Base-by-base conservation (phyloP, 1,140 invertebrate species). In the Leptinotarsa undecemlineata region DNA sequence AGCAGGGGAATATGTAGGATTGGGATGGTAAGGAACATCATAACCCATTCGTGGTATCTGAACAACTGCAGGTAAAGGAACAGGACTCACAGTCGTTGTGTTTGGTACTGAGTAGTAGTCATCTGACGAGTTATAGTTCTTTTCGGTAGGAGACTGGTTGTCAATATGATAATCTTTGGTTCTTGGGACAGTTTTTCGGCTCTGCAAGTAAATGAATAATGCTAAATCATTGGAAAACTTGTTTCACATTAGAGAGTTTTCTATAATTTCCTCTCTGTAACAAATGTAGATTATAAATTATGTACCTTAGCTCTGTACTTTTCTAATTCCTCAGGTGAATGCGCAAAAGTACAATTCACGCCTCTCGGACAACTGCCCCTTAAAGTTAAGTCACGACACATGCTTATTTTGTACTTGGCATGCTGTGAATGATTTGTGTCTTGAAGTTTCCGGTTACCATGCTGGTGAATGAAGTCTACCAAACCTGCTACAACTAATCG, bases 291-390 rank as follows among this genome's bases (percentile, higher is more conserved):
- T 47, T 42, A 11, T 42, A 42, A 33, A 15, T 5, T 48, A 74
- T 48, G 70, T 78, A 79, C 78, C 71, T 72, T 72, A 8, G 74
- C 74, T 66, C 74, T 57, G 48, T 88, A 96, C 88, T 92, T 94
- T 82, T 97, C 95, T 19, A 97, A 86, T 85, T 98, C 96, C 74
- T 96, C 93, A 74, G 95, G 92, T 11, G 93, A 95, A 85, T 98
- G 96, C 42, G 95, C 95, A 88, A 96, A 98, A 0, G 95, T 96
- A 84, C 96, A 98, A 80, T 91, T 92, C 20, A 90, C 91, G 5
- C 95, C 94, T 33, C 96, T 87, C 1, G 96, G 96, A 86, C 96
- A 98, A 48, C 89, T 91, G 0, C 93, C 91, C 17, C 93, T 88
- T 3, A 92, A 86, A 1, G 92, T 89, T 4, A 96, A 86, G 85